Conservation (phyloP, 1,140 invertebrate genomes). For the Dysdera silvatica region DNA sequence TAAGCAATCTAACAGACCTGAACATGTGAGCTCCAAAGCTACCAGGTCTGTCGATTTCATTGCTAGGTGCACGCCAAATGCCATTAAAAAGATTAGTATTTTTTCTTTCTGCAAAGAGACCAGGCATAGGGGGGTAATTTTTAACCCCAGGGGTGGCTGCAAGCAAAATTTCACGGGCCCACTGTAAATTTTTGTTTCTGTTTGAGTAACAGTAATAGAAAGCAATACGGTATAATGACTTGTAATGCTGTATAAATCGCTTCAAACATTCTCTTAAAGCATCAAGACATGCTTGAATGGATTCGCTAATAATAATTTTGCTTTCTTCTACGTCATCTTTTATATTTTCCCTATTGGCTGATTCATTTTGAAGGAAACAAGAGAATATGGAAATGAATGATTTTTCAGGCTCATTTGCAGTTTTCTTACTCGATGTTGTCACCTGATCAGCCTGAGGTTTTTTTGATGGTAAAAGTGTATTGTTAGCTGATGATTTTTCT, state of each 20-base stretch:
- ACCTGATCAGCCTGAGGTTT: too few relatives aligned
- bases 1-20: slow-evolving; percentile 65
- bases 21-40: slow-evolving; percentile 87
- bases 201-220: slow-evolving; percentile 72
- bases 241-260: slow-evolving; percentile 84
- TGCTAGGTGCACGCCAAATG: slow-evolving; percentile 80
- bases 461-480: too few relatives aligned
- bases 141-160: slow-evolving; percentile 6
- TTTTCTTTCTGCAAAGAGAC: slow-evolving; percentile 77
- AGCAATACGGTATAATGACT: slow-evolving; percentile 77
- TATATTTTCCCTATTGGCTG: too few relatives aligned
- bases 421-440: too few relatives aligned
- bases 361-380: too few relatives aligned
- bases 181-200: slow-evolving; percentile 51
- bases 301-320: slow-evolving; percentile 36
- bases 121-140: slow-evolving; percentile 51
- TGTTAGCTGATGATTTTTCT: too few relatives aligned
- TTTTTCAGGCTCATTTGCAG: too few relatives aligned
- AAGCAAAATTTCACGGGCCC: slow-evolving; percentile 62
- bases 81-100: slow-evolving; percentile 84
- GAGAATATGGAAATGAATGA: too few relatives aligned
- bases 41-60: slow-evolving; percentile 83
- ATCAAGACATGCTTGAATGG: slow-evolving; percentile 56
- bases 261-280: slow-evolving; percentile 74
- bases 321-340: slow-evolving; percentile 11